Evolutionary conservation across 2,113 vertebrate genomes (phyloP).

Genomic region (Neopipo cinnamomea): DNA sequence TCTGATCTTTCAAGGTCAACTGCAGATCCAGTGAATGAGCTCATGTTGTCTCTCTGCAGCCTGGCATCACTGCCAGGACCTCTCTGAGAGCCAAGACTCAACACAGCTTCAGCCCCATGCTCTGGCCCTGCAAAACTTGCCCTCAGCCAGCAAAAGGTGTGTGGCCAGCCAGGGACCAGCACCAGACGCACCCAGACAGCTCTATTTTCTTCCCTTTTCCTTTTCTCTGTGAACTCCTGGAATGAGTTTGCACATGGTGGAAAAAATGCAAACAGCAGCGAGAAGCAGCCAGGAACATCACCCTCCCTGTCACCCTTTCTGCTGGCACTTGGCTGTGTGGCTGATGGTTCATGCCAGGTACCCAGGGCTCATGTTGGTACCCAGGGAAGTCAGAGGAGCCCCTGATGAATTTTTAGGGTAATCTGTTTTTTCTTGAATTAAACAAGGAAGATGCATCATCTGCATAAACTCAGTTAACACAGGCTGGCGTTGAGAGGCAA

Average conservation of each 20-base stretch:
- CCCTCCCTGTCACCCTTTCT: not conserved
- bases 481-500: not conserved
- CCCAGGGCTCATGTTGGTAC: not conserved
- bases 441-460: not conserved
- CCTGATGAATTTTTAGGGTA: not conserved
- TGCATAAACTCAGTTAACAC: not conserved
- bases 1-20: not conserved
- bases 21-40: constrained; percentile 4
- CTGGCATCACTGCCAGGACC: not conserved
- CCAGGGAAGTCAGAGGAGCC: not conserved
- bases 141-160: fast-evolving
- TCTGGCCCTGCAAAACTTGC: not conserved
- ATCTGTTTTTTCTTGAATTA: not conserved
- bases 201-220: not conserved
- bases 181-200: not conserved
- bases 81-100: not conserved
- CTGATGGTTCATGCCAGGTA: not conserved
- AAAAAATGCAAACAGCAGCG: constrained; percentile 9
- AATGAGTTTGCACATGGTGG: constrained; percentile 13
- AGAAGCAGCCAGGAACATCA: not conserved
- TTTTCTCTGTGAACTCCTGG: not conserved
- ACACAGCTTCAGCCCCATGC: not conserved
- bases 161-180: fast-evolving
- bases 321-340: fast-evolving
- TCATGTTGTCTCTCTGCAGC: not conserved